Percentiles rank a stretch among this genome's conserved stretches.
phyloP scores from a whole-genome alignment of 1,140 invertebrate genomes.

The Ooceraea biroi region DNA sequence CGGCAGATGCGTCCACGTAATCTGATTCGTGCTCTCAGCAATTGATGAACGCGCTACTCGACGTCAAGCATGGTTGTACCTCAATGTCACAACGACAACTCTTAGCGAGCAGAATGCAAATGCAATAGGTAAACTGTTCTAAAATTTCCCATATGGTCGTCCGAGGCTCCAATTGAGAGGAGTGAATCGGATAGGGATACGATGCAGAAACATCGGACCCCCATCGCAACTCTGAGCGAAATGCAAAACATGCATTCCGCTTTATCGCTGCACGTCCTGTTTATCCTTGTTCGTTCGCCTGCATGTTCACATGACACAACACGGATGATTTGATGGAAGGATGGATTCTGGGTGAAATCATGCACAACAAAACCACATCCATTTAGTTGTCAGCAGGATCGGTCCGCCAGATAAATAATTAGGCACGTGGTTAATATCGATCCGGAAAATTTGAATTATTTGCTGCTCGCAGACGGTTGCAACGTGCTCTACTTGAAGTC shows the following conservation, averaged over 20 bases:
- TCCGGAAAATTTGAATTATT: conserved; percentile 43
- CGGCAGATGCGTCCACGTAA: conserved; percentile 2
- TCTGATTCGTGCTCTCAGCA: background rate
- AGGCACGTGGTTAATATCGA: conserved; percentile 39
- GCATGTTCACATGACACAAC: conserved; percentile 22
- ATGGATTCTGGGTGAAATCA: conserved; percentile 46
- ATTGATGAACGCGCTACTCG: conserved; percentile 26
- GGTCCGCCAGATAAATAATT: conserved; percentile 55
- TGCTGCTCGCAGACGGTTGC: background rate
- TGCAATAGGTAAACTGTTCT: background rate
- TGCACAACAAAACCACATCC: conserved; percentile 50
- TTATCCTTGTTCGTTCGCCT: background rate
- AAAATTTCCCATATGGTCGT: conserved; percentile 12
- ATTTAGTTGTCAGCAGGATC: conserved; percentile 40
- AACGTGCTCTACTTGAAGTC: conserved; percentile 11
- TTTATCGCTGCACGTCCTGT: background rate
- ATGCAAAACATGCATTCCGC: background rate
- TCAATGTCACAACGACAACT: background rate
- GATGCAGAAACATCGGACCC: conserved; percentile 1
- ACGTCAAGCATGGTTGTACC: conserved; percentile 2
- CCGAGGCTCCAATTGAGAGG: background rate
- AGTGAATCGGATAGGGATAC: background rate
- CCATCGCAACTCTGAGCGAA: background rate
- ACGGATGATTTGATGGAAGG: conserved; percentile 23
- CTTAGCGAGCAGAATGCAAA: conserved; percentile 6